Evolutionary conservation across 2,888 invertebrate species (phyloP).

Genomic region (Amphipyra berbera): DNA sequence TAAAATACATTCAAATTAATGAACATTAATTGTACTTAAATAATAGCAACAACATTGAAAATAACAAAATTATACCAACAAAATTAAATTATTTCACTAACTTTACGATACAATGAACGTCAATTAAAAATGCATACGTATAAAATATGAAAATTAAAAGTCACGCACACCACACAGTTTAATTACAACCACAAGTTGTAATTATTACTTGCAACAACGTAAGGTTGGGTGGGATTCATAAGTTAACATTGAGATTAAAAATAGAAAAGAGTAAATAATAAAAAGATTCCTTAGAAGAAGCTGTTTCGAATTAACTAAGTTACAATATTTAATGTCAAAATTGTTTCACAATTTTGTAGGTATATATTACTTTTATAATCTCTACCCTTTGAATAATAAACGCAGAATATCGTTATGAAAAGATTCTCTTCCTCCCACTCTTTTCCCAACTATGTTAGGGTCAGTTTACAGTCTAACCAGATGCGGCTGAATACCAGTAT

Average conservation of each 20-base stretch:
- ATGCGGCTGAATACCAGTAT: too few relatives aligned
- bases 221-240: conserved; percentile 25
- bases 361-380: not conserved
- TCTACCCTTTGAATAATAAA: too few relatives aligned
- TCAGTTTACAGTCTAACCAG: too few relatives aligned
- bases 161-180: conserved; percentile 34
- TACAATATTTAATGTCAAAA: conserved; percentile 14
- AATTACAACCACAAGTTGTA: conserved; percentile 11
- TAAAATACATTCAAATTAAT: conserved; percentile 19
- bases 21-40: conserved; percentile 32
- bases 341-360: conserved; percentile 33
- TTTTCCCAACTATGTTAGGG: too few relatives aligned
- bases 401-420: too few relatives aligned
- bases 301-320: conserved; percentile 24
- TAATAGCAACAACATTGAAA: conserved; percentile 28
- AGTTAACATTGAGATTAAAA: not conserved
- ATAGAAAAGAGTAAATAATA: not conserved
- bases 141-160: conserved; percentile 14
- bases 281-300: conserved; percentile 1
- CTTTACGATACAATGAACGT: conserved; percentile 23
- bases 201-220: conserved; percentile 9
- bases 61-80: conserved; percentile 25
- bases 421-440: too few relatives aligned
- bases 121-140: conserved; percentile 13
- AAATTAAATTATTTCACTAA: conserved; percentile 27